A percentile compares a stretch with the other conserved stretches of the same genome.
Conservation (phyloP, 1,140 invertebrate species). For the Drosophila melanica region DNA sequence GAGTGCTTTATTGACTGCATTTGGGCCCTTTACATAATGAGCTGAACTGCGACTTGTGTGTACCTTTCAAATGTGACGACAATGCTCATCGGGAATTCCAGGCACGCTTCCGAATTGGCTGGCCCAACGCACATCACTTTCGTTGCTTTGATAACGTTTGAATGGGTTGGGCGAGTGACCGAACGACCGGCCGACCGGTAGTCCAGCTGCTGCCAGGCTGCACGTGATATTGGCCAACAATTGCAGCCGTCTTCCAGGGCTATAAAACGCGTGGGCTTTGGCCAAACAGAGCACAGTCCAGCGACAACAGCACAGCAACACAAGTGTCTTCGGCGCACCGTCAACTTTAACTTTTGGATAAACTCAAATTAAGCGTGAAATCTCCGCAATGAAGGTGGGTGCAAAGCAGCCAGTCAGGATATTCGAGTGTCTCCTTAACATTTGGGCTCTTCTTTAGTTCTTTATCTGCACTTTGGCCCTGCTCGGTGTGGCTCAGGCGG, state of each 20-base stretch:
- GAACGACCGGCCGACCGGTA: neutral
- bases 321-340: conserved; percentile 41
- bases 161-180: conserved; percentile 26
- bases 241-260: conserved; percentile 22
- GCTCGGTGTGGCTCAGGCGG: conserved; percentile 67
- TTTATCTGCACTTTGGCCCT: conserved; percentile 74
- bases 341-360: conserved; percentile 66
- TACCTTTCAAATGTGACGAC: conserved; percentile 51
- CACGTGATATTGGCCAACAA: conserved; percentile 56
- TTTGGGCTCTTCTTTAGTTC: conserved; percentile 37
- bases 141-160: conserved; percentile 54
- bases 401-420: neutral
- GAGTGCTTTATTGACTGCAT: conserved; percentile 61
- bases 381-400: conserved; percentile 78
- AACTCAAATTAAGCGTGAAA: conserved; percentile 70
- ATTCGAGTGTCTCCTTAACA: neutral
- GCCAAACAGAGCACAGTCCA: conserved; percentile 57
- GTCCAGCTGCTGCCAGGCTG: conserved; percentile 13
- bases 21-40: conserved; percentile 68
- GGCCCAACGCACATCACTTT: conserved; percentile 56
- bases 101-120: conserved; percentile 39
- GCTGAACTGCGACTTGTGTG: conserved; percentile 15
- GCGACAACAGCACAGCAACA: conserved; percentile 55
- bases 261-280: conserved; percentile 68
- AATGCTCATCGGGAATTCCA: conserved; percentile 43